Percentiles rank a stretch among this genome's conserved stretches.
phyloP scores from a whole-genome alignment of 2,888 invertebrate genomes.

The Eueremaeus valkanovi region DNA sequence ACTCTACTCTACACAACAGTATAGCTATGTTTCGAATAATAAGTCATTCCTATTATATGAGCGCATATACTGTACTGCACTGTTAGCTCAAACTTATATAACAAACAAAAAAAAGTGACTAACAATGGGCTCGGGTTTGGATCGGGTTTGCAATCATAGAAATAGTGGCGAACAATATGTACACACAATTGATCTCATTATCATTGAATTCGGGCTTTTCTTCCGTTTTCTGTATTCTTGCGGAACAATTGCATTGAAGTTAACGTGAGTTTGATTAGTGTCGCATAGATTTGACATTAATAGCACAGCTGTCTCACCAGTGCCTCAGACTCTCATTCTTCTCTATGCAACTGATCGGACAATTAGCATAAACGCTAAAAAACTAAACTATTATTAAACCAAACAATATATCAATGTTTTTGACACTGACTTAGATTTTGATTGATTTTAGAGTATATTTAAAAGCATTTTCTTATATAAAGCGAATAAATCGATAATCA shows the following conservation, averaged over 20 bases:
- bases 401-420: neutral
- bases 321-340: neutral
- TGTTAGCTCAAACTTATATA: neutral
- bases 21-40: neutral
- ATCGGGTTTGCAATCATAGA: neutral
- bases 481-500: too few species aligned
- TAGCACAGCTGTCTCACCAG: slow-evolving; percentile 9
- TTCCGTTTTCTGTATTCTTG: neutral
- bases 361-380: slow-evolving; percentile 5
- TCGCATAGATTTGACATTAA: slow-evolving; percentile 24
- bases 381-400: neutral
- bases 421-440: neutral
- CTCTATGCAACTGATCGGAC: neutral
- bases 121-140: neutral
- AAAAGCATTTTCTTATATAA: neutral
- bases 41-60: neutral
- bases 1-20: neutral
- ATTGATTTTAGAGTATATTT: neutral
- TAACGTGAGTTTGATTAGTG: slow-evolving; percentile 29
- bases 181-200: slow-evolving; percentile 5
- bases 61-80: neutral
- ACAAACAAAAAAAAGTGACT: neutral
- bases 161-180: neutral
- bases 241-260: neutral
- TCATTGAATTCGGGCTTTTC: slow-evolving; percentile 10